These are phyloP conservation scores for Sanderia malayensis DNA, from an alignment of 30 jellyfish, hydroid and myxozoan genomes.

Conservation along the genomic window DNA sequence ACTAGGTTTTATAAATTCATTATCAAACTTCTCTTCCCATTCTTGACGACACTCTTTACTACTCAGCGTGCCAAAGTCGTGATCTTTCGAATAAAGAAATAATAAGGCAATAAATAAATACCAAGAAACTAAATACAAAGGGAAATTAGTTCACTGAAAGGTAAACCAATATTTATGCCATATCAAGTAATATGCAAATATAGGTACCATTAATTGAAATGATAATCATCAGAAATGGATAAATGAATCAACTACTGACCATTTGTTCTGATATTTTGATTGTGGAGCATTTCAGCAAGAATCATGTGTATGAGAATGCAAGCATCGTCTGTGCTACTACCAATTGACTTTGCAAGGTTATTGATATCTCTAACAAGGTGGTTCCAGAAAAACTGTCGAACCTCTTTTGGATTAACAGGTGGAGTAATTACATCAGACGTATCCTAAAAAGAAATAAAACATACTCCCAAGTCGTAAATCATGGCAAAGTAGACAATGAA, in stretches of 20 bases:
- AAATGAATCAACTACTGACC: not conserved
- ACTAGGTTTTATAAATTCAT: slow-evolving; percentile 5
- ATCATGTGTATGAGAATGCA: slow-evolving; percentile 36
- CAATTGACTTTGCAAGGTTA: slow-evolving; percentile 40
- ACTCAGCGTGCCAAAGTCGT: slow-evolving; percentile 17
- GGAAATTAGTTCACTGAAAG: too few relatives aligned
- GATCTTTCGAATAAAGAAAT: not conserved
- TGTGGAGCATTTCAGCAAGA: slow-evolving; percentile 15
- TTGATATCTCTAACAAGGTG: slow-evolving; percentile 44
- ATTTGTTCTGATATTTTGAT: not conserved
- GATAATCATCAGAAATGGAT: too few relatives aligned
- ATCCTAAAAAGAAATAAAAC: slow-evolving; percentile 9
- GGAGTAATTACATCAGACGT: slow-evolving; percentile 34
- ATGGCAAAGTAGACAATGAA: too few relatives aligned
- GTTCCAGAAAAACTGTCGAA: slow-evolving; percentile 27
- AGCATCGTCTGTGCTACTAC: slow-evolving; percentile 49
- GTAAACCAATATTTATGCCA: too few relatives aligned
- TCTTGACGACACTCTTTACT: slow-evolving; percentile 33
- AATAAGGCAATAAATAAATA: not conserved
- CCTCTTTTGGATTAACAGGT: not conserved
- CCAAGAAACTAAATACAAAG: too few relatives aligned
- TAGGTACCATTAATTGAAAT: too few relatives aligned
- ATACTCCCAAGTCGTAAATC: too few relatives aligned
- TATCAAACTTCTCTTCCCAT: slow-evolving; percentile 44
- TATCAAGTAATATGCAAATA: too few relatives aligned